Conservation (phyloP, 2,113 vertebrate species). For the Peromyscus leucopus region DNA sequence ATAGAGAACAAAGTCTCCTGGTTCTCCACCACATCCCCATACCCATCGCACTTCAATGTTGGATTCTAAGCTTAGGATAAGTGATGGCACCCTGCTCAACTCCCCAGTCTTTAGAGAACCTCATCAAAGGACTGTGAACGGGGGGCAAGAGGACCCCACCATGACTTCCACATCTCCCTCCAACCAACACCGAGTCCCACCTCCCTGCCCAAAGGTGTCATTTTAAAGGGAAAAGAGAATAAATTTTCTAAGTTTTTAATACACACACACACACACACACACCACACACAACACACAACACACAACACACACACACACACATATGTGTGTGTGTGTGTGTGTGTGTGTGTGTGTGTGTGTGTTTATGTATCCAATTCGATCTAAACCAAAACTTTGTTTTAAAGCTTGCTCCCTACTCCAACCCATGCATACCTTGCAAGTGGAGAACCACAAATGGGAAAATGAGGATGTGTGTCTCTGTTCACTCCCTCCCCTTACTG, state of each 20-base stretch:
- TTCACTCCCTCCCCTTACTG: no score
- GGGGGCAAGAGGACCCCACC: neutral
- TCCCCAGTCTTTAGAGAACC: neutral
- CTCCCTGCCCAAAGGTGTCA: conserved; percentile 51
- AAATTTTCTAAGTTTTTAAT: conserved; percentile 73
- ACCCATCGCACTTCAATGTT: conserved; percentile 32
- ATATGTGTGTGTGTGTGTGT: no score
- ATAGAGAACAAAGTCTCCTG: conserved; percentile 4
- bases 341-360: no score
- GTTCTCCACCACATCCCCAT: neutral
- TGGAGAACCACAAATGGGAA: neutral
- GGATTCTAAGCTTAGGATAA: conserved; percentile 15
- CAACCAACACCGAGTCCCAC: neutral
- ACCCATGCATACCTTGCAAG: neutral
- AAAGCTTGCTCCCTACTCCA: neutral
- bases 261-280: no score
- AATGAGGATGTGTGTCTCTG: neutral
- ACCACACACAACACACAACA: no score
- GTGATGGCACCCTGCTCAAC: neutral
- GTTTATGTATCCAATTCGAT: no score
- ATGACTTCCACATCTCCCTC: conserved; percentile 4
- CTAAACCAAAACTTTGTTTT: conserved; percentile 47
- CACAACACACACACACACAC: no score
- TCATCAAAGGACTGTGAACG: conserved; percentile 11
- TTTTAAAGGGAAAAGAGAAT: conserved; percentile 69